These are phyloP conservation scores for Pristionchus maxplancki DNA, from an alignment of 2,888 invertebrate species.

Conservation along the genomic window DNA sequence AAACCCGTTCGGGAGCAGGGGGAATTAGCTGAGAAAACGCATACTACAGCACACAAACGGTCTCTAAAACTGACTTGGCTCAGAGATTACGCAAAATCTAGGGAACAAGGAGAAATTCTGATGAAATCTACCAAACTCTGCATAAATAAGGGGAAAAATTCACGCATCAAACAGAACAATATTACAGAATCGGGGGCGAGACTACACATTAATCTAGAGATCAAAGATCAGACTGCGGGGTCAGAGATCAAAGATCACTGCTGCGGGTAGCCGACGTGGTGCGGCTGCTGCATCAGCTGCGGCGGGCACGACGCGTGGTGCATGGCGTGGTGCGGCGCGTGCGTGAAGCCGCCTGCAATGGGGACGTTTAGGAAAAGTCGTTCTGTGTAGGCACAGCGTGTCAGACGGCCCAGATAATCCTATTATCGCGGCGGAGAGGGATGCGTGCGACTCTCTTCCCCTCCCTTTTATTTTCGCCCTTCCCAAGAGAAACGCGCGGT, in stretches of 20 bases:
- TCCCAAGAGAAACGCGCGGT: too few species aligned
- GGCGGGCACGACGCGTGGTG: neutral
- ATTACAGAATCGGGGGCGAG: neutral
- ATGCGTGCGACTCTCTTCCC: too few species aligned
- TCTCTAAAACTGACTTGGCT: neutral
- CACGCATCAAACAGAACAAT: neutral
- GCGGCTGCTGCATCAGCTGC: neutral
- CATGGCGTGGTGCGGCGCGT: neutral
- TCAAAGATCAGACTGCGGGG: neutral
- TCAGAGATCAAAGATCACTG: conserved; percentile 15
- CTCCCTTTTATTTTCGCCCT: too few species aligned
- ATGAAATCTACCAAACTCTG: neutral
- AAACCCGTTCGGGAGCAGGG: neutral
- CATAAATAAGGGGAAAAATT: neutral
- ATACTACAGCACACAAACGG: neutral
- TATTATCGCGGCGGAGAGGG: too few species aligned
- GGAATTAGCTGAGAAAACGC: neutral
- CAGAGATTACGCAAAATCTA: neutral
- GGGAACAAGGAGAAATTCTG: neutral
- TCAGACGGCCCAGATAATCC: too few species aligned
- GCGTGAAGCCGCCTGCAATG: conserved; percentile 26
- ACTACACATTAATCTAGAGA: neutral
- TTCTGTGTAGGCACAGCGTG: too few species aligned
- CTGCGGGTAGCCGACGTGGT: conserved; percentile 14
- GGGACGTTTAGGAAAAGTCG: conserved; percentile 16